Conservation (phyloP, 2,113 vertebrate species). For the Hemiscyllium ocellatum region DNA sequence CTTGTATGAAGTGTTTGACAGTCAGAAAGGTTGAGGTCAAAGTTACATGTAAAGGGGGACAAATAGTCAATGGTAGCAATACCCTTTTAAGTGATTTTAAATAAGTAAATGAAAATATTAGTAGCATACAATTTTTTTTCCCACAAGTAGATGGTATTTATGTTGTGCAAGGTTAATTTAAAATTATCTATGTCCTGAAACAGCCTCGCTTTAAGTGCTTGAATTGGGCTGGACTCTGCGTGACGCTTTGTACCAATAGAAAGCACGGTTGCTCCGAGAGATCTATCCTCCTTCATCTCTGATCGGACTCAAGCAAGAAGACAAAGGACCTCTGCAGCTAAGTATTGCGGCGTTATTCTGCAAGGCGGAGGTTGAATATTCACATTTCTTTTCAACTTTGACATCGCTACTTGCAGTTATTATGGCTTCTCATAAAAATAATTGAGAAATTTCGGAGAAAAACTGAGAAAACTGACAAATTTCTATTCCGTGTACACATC, state of each 20-base stretch:
- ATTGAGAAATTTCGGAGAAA: too few relatives aligned
- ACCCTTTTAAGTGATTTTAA: neutral
- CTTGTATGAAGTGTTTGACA: neutral
- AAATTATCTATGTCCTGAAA: neutral
- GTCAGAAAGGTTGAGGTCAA: neutral
- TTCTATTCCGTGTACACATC: neutral
- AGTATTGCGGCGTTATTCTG: neutral
- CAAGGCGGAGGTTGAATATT: neutral
- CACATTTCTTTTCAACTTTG: neutral
- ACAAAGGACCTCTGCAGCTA: neutral
- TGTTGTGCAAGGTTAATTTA: neutral
- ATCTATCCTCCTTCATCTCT: neutral
- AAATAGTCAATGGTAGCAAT: neutral
- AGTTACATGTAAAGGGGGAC: neutral
- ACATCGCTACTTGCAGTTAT: neutral
- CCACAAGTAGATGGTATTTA: neutral
- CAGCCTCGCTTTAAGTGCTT: neutral
- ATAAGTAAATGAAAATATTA: neutral
- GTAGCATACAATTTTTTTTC: neutral
- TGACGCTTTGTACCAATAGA: constrained; percentile 3
- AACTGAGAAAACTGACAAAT: too few relatives aligned
- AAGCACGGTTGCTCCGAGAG: neutral
- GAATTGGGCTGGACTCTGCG: neutral
- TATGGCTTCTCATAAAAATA: neutral
- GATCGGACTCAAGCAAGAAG: neutral